Conservation (phyloP, 2,888 invertebrate species). For the Ornithoptera priamus region DNA sequence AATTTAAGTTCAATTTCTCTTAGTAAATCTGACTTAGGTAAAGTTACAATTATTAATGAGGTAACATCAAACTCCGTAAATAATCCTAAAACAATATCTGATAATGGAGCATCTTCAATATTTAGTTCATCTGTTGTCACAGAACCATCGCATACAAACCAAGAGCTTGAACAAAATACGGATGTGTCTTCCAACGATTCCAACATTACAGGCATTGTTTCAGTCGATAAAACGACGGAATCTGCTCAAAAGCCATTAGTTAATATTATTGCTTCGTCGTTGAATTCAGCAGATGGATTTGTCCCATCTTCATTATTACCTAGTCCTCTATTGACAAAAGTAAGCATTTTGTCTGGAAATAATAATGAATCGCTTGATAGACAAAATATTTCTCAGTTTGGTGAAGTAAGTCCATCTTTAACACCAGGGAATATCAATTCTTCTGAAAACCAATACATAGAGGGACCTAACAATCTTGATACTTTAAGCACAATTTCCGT, state of each 20-base stretch:
- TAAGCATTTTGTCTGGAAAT: not conserved
- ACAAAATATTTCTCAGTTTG: not conserved
- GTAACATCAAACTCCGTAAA: constrained; percentile 8
- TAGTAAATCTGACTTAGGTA: constrained; percentile 4
- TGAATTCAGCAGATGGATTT: not conserved
- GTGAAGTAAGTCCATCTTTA: not conserved
- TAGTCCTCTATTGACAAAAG: not conserved
- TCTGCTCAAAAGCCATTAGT: not conserved
- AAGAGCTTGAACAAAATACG: not conserved
- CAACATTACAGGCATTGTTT: not conserved
- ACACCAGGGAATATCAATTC: not conserved
- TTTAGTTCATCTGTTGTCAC: constrained; percentile 5
- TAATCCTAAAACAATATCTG: not conserved
- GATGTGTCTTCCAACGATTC: not conserved
- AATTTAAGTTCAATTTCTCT: not conserved
- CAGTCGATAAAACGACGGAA: not conserved
- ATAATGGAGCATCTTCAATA: constrained; percentile 1
- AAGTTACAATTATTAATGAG: not conserved
- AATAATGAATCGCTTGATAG: constrained; percentile 3
- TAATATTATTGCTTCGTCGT: not conserved
- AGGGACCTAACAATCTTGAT: not conserved
- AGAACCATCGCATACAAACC: not conserved
- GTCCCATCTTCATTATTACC: not conserved
- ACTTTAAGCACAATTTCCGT: not conserved
- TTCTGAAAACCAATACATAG: not conserved